phyloP scores from a whole-genome alignment of 2,888 invertebrate genomes.

The Dasysyrphus tricinctus region DNA sequence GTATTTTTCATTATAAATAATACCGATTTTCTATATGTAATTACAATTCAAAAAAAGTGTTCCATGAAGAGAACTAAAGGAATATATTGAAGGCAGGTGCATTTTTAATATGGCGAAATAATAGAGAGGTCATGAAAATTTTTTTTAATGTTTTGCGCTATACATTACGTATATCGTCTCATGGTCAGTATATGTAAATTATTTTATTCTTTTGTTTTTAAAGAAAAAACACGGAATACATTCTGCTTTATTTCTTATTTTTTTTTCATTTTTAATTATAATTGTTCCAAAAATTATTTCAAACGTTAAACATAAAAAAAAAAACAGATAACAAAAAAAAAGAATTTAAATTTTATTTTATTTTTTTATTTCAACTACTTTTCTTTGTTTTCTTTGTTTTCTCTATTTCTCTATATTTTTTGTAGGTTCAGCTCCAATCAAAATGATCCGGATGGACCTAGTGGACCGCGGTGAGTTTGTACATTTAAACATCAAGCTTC shows the following conservation, averaged over 20 bases:
- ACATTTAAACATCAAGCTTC: conserved; percentile 46
- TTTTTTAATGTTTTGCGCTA: neutral
- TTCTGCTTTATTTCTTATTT: neutral
- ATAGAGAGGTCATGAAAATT: neutral
- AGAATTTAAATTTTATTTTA: conserved; percentile 50
- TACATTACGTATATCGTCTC: neutral
- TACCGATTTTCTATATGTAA: neutral
- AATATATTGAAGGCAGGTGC: conserved; percentile 77
- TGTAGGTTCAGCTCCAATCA: conserved; percentile 83
- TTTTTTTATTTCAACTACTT: conserved; percentile 75
- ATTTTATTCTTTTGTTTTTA: neutral
- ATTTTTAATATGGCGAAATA: neutral
- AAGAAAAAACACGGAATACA: neutral
- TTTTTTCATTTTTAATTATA: neutral
- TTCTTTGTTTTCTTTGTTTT: conserved; percentile 76
- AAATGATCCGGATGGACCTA: conserved; percentile 80
- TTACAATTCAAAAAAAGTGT: neutral
- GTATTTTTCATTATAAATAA: neutral
- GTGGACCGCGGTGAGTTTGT: conserved; percentile 82
- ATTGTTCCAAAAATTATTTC: neutral
- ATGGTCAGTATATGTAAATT: neutral
- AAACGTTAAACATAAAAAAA: neutral
- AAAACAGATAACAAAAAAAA: conserved; percentile 33
- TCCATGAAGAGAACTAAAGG: conserved; percentile 26
- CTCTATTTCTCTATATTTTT: conserved; percentile 79